phyloP scores from a whole-genome alignment of 2,888 invertebrate genomes.

The Agrochola circellaris region DNA sequence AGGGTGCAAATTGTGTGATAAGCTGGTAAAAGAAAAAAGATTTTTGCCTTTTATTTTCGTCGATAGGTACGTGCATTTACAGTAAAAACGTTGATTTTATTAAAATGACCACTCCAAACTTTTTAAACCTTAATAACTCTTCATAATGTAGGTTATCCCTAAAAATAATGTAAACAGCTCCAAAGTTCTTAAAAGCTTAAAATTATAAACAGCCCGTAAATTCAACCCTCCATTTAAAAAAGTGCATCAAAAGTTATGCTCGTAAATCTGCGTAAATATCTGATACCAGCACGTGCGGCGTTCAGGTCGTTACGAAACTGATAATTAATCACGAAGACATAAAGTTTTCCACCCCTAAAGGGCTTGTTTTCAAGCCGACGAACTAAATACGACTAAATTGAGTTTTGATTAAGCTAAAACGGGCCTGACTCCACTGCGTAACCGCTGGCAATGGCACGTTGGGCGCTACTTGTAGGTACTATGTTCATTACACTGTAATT shows the following conservation, averaged over 20 bases:
- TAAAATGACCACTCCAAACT: background rate
- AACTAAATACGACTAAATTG: constrained; percentile 79
- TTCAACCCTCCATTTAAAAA: constrained; percentile 55
- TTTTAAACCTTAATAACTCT: background rate
- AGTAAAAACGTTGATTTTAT: no score
- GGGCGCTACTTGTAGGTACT: constrained; percentile 59
- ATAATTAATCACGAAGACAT: constrained; percentile 78
- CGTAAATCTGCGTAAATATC: constrained; percentile 65
- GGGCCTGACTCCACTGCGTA: constrained; percentile 62
- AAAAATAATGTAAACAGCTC: background rate
- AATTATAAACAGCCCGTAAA: constrained; percentile 40
- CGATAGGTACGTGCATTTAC: no score
- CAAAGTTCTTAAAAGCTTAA: constrained; percentile 22
- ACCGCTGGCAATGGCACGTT: constrained; percentile 73
- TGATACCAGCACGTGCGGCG: constrained; percentile 62
- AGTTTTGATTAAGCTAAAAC: constrained; percentile 79
- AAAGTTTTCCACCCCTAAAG: constrained; percentile 76
- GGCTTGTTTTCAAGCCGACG: constrained; percentile 75
- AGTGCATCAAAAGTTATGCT: constrained; percentile 58
- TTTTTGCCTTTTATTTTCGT: background rate
- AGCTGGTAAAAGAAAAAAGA: background rate
- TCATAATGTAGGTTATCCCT: background rate
- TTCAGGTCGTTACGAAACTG: constrained; percentile 67
- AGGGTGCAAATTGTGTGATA: background rate
- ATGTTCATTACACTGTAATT: constrained; percentile 66